Evolutionary conservation across 2,797 vertebrate genomes (phyloP), one percentile per base, ranked within the genome.

Genomic region (Mormyrus proboscirostris): DNA sequence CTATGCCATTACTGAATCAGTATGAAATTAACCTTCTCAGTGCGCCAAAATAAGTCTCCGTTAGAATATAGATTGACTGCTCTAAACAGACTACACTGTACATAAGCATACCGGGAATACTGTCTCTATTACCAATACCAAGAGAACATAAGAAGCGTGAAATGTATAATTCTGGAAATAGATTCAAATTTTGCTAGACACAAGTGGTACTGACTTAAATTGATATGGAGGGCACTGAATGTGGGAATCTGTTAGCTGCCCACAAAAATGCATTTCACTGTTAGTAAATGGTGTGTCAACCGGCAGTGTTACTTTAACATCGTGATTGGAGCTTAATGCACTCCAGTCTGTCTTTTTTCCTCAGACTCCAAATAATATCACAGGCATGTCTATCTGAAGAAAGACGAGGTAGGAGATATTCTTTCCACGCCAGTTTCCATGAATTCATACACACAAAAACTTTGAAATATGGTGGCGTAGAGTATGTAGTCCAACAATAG

Each of bases 1-100:
- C 85, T 38, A 29, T 10, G 50, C 51, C 50, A 59, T 86, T 86
- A 86, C 33, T 16, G 16, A 86, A 55, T 55, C 9, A 9, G 51
- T 57, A 50, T 86, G 85, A 86, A 86, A 86, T 57, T 29, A 55
- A 57, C 22, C 85, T 86, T 33, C 22, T 41, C 29, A 57, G 29
- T 6, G 29, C 6, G 12, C 29, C 29, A 57, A 86, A 86, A 38
- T 86, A 86, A 53, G 22, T 38, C 25, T 53, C 25, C 2, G 12
- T 57, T 86, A 86, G 25, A 38, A 86, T 55, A 55, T 16, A 33
- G 85, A 86, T 29, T 86, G 85, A 86, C 51, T 85, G n/a, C 85
- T 59, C 6, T 14, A 59, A 38, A 86, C 14, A 16, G 16, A n/a
- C 49, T 41, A 41, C 85, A 57, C 16, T 19, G 25, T 22, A 47